Conservation (phyloP, 2,888 invertebrate genomes). For the Tachina fera region DNA sequence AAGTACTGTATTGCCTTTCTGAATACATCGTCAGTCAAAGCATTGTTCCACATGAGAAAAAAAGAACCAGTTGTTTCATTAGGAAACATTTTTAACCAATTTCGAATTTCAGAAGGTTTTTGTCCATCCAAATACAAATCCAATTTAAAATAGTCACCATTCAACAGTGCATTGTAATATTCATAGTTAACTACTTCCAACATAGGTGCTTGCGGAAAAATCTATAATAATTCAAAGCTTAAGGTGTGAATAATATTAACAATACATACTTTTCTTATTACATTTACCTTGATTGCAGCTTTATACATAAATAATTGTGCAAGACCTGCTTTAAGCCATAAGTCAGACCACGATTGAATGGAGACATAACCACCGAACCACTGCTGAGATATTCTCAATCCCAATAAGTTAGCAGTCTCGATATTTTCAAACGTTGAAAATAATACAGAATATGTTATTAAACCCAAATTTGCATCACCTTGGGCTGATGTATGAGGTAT, state of each 20-base stretch:
- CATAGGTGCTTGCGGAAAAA: too few species aligned
- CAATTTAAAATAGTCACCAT: too few species aligned
- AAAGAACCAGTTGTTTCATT: constrained; percentile 90
- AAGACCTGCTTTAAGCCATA: constrained; percentile 90
- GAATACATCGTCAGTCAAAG: constrained; percentile 77
- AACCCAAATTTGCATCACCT: too few species aligned
- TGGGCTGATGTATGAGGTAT: too few species aligned
- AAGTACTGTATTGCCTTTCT: constrained; percentile 77
- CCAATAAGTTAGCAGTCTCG: too few species aligned
- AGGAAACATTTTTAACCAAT: too few species aligned
- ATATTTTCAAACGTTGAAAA: constrained; percentile 58
- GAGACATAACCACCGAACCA: constrained; percentile 92
- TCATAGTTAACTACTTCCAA: background rate
- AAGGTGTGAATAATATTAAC: too few species aligned
- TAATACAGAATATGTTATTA: constrained; percentile 80
- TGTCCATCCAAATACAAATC: constrained; percentile 89
- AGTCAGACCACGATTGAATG: constrained; percentile 87
- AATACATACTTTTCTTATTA: too few species aligned
- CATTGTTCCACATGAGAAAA: constrained; percentile 79
- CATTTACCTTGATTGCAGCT: constrained; percentile 89
- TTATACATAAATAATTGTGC: constrained; percentile 92
- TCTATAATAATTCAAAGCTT: too few species aligned
- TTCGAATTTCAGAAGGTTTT: constrained; percentile 90
- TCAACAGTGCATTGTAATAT: too few species aligned
- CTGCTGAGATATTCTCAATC: constrained; percentile 84